Conservation (phyloP, 2,888 invertebrate genomes). For the Anoplius nigerrimus region DNA sequence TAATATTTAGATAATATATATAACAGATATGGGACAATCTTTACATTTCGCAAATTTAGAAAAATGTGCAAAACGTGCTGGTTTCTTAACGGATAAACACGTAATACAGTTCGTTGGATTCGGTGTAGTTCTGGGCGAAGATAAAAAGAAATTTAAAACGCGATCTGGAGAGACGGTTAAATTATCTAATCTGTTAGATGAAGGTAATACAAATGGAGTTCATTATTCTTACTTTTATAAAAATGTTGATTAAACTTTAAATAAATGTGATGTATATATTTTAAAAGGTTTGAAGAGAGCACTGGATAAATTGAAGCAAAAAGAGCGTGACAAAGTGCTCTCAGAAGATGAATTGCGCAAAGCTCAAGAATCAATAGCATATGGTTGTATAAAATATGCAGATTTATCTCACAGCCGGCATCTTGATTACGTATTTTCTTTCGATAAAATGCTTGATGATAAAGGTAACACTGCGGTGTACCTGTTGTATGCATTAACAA, state of each 20-base stretch:
- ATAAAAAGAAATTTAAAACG: constrained; percentile 99
- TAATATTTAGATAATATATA: constrained; percentile 74
- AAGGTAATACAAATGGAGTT: constrained; percentile 78
- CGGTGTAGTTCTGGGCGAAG: constrained; percentile 98
- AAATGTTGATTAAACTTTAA: background rate
- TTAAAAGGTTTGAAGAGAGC: constrained; percentile 83
- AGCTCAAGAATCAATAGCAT: constrained; percentile 95
- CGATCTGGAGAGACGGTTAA: constrained; percentile 97
- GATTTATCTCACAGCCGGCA: constrained; percentile 95
- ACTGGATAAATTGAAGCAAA: constrained; percentile 89
- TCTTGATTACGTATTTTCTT: constrained; percentile 98
- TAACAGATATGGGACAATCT: constrained; percentile 95
- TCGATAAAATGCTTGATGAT: constrained; percentile 99
- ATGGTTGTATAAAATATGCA: constrained; percentile 98
- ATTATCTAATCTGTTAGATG: constrained; percentile 91
- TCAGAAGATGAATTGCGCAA: constrained; percentile 86
- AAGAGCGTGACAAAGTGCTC: constrained; percentile 89
- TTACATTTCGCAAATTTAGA: constrained; percentile 85
- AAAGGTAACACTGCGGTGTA: constrained; percentile 99
- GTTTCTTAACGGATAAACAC: constrained; percentile 81
- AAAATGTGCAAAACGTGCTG: constrained; percentile 86
- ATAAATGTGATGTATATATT: background rate
- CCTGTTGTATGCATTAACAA: constrained; percentile 93
- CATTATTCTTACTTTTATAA: too few relatives aligned
- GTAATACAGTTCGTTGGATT: constrained; percentile 95